Conservation (phyloP, 2,797 vertebrate species). For the Lateolabrax maculatus region DNA sequence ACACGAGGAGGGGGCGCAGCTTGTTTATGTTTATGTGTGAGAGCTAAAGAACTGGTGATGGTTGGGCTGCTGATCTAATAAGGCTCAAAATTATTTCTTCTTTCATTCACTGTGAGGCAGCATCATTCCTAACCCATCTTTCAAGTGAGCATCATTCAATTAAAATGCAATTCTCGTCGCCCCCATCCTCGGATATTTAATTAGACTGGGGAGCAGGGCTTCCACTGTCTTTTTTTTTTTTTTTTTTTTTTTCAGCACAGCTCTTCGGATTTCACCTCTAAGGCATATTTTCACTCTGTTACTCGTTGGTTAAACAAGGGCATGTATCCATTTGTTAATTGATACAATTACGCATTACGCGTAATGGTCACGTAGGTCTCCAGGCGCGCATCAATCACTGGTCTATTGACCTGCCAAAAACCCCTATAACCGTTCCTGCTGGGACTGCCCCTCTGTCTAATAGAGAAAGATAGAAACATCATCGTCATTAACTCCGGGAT, state of each 20-base stretch:
- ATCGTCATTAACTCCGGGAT: constrained; percentile 80
- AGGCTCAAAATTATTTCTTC: constrained; percentile 75
- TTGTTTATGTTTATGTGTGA: constrained; percentile 68
- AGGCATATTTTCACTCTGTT: constrained; percentile 85
- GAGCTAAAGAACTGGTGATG: constrained; percentile 58
- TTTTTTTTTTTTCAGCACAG: constrained; percentile 55
- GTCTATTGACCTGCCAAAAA: constrained; percentile 88
- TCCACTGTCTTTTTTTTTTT: constrained; percentile 71
- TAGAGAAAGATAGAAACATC: constrained; percentile 84
- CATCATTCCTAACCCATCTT: constrained; percentile 77
- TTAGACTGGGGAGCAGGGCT: constrained; percentile 81
- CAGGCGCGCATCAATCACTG: constrained; percentile 89
- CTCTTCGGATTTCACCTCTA: constrained; percentile 83
- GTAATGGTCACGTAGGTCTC: constrained; percentile 89
- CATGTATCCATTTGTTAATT: constrained; percentile 92
- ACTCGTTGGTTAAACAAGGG: constrained; percentile 88
- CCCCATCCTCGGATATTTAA: constrained; percentile 82
- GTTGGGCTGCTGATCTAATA: constrained; percentile 79
- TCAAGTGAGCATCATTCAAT: constrained; percentile 84
- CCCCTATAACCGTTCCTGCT: constrained; percentile 72
- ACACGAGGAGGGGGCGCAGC: constrained; percentile 29
- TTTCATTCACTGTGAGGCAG: constrained; percentile 77
- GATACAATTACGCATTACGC: constrained; percentile 90
- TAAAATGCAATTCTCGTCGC: constrained; percentile 85
- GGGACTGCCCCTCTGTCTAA: constrained; percentile 82